phyloP scores from a whole-genome alignment of 2,888 invertebrate species.

The Sipha maydis region DNA sequence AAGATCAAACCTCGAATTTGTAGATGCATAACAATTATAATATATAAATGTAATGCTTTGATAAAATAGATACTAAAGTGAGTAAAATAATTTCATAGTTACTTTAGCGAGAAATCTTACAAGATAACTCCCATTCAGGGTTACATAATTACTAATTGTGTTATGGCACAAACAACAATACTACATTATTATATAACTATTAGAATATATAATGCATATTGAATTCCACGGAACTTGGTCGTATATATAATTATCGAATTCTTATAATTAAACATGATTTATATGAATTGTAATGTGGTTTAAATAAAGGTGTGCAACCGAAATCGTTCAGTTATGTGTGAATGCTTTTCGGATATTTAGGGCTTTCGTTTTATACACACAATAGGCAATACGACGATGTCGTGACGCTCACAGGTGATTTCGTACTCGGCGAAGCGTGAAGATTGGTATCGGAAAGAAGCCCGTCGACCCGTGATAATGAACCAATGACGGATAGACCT shows the following conservation, averaged over 20 bases:
- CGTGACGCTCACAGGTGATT: slow-evolving; percentile 32
- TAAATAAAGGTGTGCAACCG: not conserved
- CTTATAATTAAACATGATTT: not conserved
- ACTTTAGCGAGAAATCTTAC: no score
- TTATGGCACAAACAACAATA: not conserved
- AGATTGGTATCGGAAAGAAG: slow-evolving; percentile 37
- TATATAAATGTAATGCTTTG: no score
- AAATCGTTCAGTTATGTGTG: not conserved
- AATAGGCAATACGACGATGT: not conserved
- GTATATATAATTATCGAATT: not conserved
- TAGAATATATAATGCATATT: no score
- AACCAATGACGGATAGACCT: slow-evolving; percentile 42
- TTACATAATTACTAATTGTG: no score
- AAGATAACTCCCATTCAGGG: no score
- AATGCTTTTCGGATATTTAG: not conserved
- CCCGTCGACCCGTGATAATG: slow-evolving; percentile 34
- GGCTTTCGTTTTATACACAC: not conserved
- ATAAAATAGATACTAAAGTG: no score
- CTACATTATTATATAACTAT: no score
- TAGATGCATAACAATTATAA: no score
- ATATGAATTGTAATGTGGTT: not conserved
- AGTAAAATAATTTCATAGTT: no score
- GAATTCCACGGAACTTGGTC: not conserved
- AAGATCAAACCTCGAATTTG: no score
- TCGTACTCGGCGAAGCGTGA: slow-evolving; percentile 20